Evolutionary conservation across 2,113 vertebrate genomes (phyloP).

Genomic region (Miniopterus natalensis): DNA sequence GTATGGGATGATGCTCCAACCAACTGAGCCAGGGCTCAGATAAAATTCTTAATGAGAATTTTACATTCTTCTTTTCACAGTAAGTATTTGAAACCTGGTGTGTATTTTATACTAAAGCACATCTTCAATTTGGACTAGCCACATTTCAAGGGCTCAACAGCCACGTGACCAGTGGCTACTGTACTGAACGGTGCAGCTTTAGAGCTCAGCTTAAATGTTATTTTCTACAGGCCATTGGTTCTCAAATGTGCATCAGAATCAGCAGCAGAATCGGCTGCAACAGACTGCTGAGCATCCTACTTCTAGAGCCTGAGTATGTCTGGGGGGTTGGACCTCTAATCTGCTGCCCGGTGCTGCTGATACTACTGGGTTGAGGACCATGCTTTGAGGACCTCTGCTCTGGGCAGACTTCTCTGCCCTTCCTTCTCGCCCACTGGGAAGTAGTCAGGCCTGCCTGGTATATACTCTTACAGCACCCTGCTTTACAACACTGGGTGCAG

Average conservation of each 20-base stretch:
- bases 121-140: neutral
- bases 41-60: neutral
- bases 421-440: neutral
- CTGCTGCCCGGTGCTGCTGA: neutral
- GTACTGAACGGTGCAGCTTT: rapidly evolving
- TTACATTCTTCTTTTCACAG: neutral
- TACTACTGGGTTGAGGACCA: neutral
- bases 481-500: neutral
- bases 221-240: neutral
- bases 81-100: neutral
- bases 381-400: neutral
- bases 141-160: neutral
- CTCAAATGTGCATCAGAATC: neutral
- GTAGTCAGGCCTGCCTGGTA: neutral
- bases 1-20: too few species aligned
- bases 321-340: neutral
- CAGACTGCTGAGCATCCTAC: neutral
- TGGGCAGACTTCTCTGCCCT: neutral
- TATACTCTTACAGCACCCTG: neutral
- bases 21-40: too few species aligned
- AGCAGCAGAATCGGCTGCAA: neutral
- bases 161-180: neutral
- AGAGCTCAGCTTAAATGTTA: neutral
- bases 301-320: neutral
- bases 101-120: neutral